Conservation (phyloP, 2,113 vertebrate genomes). For the Elgaria multicarinata region DNA sequence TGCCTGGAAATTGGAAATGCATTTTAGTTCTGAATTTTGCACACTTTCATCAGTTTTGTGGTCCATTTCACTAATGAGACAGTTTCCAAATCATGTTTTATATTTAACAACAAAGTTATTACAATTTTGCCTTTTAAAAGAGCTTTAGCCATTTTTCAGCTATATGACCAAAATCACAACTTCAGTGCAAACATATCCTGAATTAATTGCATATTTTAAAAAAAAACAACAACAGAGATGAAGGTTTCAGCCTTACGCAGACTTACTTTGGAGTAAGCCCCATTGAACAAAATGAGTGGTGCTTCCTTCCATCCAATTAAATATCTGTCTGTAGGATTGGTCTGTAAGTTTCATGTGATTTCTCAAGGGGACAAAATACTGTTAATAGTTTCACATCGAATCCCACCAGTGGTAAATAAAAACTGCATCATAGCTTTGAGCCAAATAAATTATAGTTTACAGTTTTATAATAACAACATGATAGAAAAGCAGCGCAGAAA, state of each 20-base stretch:
- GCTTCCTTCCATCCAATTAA: neutral
- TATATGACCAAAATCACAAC: neutral
- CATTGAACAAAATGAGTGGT: neutral
- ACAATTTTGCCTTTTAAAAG: neutral
- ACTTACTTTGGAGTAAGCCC: neutral
- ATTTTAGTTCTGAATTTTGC: neutral
- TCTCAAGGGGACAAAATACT: neutral
- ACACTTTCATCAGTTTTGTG: neutral
- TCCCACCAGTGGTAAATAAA: conserved; percentile 16
- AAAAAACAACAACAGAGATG: neutral
- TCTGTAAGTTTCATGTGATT: neutral
- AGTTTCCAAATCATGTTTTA: neutral
- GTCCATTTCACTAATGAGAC: neutral
- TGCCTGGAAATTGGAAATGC: conserved; percentile 27
- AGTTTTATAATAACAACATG: conserved; percentile 13
- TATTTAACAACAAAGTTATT: neutral
- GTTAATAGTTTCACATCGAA: neutral
- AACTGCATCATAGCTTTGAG: conserved; percentile 47
- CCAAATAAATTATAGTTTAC: neutral
- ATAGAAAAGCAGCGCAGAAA: conserved; percentile 22
- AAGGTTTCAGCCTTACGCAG: neutral
- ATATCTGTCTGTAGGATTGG: neutral
- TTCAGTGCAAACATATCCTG: conserved; percentile 19
- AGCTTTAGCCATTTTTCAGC: neutral
- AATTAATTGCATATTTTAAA: neutral